Evolutionary conservation across 2,888 invertebrate species (phyloP).

Genomic region (Drosophila testacea): DNA sequence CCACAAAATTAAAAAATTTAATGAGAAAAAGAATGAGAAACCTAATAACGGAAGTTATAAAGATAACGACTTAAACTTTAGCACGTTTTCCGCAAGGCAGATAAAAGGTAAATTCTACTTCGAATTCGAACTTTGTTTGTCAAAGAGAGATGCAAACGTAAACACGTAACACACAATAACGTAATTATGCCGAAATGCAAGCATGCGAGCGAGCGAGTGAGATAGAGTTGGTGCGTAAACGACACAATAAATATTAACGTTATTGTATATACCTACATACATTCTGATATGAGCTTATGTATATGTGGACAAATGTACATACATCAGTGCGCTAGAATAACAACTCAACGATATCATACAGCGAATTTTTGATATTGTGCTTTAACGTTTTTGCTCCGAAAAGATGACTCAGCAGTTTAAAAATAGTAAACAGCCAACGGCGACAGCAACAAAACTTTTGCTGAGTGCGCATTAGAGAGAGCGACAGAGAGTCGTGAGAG

Average conservation of each 20-base stretch:
- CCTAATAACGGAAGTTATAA: constrained; percentile 59
- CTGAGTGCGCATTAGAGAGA: constrained; percentile 60
- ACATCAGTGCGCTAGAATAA: constrained; percentile 47
- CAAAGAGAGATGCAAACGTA: constrained; percentile 23
- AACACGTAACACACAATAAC: constrained; percentile 60
- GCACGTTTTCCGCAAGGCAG: constrained; percentile 38
- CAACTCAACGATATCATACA: constrained; percentile 45
- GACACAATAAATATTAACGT: constrained; percentile 34
- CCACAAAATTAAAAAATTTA: constrained; percentile 19
- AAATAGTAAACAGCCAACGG: constrained; percentile 85
- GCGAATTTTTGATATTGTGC: constrained; percentile 49
- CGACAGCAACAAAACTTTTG: constrained; percentile 46
- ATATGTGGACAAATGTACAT: constrained; percentile 5
- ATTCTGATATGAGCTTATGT: constrained; percentile 10
- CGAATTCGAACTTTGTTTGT: constrained; percentile 5
- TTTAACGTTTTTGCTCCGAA: constrained; percentile 74
- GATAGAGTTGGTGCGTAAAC: background rate
- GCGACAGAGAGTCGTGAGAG: constrained; percentile 24
- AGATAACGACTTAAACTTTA: constrained; percentile 56
- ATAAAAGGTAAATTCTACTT: background rate
- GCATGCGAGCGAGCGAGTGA: constrained; percentile 10
- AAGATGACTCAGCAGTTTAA: constrained; percentile 85
- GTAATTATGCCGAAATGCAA: constrained; percentile 38
- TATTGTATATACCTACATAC: constrained; percentile 26
- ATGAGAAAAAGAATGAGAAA: constrained; percentile 9